Conservation (phyloP, 2,113 vertebrate genomes). For the Neoarius graeffei region DNA sequence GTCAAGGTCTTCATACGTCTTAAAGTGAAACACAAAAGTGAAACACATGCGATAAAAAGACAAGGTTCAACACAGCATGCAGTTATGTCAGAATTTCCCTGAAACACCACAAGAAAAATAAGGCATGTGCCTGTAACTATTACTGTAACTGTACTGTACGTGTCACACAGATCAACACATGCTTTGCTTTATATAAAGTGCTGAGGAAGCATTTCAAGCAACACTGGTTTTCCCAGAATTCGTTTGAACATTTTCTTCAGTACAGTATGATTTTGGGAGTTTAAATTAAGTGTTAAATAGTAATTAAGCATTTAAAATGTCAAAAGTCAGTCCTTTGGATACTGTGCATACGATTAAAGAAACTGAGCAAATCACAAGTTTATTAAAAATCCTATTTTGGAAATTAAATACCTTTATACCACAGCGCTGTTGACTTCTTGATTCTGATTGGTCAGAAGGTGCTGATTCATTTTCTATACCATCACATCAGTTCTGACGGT, state of each 20-base stretch:
- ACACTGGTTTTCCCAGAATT: neutral
- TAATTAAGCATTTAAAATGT: neutral
- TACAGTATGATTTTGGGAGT: neutral
- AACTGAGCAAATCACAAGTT: neutral
- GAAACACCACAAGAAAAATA: neutral
- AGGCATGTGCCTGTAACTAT: neutral
- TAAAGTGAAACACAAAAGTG: neutral
- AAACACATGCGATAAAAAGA: slow-evolving; percentile 12
- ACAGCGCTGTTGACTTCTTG: neutral
- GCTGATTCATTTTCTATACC: neutral
- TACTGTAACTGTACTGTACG: neutral
- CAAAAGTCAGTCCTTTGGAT: neutral
- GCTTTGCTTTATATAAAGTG: neutral
- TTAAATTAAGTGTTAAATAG: neutral
- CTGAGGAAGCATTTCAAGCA: neutral
- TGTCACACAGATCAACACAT: neutral
- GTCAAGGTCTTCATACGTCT: neutral
- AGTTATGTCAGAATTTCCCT: neutral
- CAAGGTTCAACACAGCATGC: slow-evolving; percentile 12
- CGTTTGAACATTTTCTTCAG: neutral
- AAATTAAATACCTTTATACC: neutral
- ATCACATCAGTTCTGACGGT: neutral
- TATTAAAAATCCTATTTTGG: neutral
- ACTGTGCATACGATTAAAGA: neutral
- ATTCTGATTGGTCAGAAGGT: neutral